These are phyloP conservation scores for Trissonchulus latispiculum DNA, from an alignment of 2,888 invertebrate species.

Conservation along the genomic window DNA sequence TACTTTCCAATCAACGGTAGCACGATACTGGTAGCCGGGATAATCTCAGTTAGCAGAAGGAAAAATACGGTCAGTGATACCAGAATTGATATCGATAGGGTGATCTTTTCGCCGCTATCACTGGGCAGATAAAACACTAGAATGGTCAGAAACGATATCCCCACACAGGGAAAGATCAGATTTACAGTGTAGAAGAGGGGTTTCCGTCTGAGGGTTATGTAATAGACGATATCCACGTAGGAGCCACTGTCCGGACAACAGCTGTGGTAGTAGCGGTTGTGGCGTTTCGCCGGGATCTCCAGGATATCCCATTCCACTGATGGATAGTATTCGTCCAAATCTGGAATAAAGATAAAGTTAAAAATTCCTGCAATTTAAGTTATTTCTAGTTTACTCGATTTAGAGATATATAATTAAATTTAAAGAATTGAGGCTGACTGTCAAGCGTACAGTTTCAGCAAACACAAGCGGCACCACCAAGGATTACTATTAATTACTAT, in stretches of 20 bases:
- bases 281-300: background rate
- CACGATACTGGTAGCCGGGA: conserved; percentile 88
- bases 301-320: background rate
- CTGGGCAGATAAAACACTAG: conserved; percentile 93
- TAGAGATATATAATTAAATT: no score
- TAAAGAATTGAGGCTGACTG: no score
- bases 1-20: background rate
- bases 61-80: conserved; percentile 97
- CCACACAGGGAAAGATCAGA: conserved; percentile 27
- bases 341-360: no score
- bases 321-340: background rate
- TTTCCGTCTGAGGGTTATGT: conserved; percentile 46
- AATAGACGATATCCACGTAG: conserved; percentile 33
- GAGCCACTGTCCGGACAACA: conserved; percentile 32
- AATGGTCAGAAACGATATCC: conserved; percentile 45
- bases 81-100: conserved; percentile 92
- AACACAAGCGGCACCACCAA: no score
- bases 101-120: conserved; percentile 94
- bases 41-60: conserved; percentile 88
- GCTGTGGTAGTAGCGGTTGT: background rate
- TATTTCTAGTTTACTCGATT: no score
- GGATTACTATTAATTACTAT: no score
- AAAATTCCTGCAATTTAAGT: no score
- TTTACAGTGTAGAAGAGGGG: conserved; percentile 48
- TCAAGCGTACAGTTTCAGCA: no score